These are phyloP conservation scores for Carassius gibelio DNA, from an alignment of 2,113 vertebrate genomes.

Conservation along the genomic window DNA sequence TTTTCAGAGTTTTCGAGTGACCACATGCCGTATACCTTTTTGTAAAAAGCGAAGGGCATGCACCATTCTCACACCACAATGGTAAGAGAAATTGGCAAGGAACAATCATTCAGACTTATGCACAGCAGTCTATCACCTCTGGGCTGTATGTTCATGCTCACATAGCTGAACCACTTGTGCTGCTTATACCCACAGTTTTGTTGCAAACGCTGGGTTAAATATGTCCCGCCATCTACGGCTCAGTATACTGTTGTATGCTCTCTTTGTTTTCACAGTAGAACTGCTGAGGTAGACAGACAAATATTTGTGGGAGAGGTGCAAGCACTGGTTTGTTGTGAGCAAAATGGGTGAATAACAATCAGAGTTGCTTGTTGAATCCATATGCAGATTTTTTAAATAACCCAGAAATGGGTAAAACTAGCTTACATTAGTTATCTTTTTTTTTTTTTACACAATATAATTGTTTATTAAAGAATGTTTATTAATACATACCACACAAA, in stretches of 20 bases:
- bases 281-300: constrained; percentile 16
- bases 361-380: not conserved
- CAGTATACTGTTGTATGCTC: constrained; percentile 29
- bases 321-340: not conserved
- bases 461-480: too few relatives aligned
- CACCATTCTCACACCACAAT: not conserved
- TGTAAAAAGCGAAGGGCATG: not conserved
- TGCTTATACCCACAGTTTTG: not conserved
- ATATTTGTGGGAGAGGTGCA: constrained; percentile 18
- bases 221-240: constrained; percentile 44
- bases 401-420: not conserved
- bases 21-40: not conserved
- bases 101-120: constrained; percentile 60
- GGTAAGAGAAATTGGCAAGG: constrained; percentile 51
- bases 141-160: constrained; percentile 56
- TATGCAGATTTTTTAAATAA: not conserved
- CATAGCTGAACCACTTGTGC: constrained; percentile 42
- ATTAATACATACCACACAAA: too few relatives aligned
- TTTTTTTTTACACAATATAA: too few relatives aligned
- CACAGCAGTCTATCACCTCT: constrained; percentile 34
- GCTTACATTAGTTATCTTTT: too few relatives aligned
- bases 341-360: not conserved
- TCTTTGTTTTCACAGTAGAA: not conserved
- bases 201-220: constrained; percentile 9
- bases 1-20: not conserved